These are phyloP conservation scores for Morpho deidamia DNA, from an alignment of 2,888 invertebrate genomes.

Conservation along the genomic window DNA sequence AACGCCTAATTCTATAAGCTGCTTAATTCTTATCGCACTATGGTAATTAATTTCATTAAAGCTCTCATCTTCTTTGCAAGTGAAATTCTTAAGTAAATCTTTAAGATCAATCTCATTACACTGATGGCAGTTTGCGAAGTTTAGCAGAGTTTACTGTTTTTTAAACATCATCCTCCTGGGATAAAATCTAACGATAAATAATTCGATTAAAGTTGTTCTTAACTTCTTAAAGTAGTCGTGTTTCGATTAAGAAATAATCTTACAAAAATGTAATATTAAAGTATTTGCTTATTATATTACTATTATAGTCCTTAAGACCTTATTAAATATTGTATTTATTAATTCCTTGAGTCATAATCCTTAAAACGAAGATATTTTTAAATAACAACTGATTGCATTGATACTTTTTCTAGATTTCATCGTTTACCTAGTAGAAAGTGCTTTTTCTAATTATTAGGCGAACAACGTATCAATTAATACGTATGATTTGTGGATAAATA, in stretches of 20 bases:
- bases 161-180: slow-evolving; percentile 28
- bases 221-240: neutral
- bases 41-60: slow-evolving; percentile 7
- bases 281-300: too few relatives aligned
- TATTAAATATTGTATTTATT: too few relatives aligned
- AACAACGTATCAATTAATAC: too few relatives aligned
- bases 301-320: too few relatives aligned
- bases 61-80: slow-evolving; percentile 5
- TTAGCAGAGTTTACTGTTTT: slow-evolving; percentile 33
- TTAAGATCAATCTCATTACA: slow-evolving; percentile 54
- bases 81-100: slow-evolving; percentile 35
- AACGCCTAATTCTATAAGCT: neutral
- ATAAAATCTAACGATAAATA: slow-evolving; percentile 32
- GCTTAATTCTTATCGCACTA: neutral
- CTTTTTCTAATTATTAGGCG: too few relatives aligned
- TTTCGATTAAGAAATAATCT: neutral
- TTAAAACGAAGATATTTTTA: too few relatives aligned
- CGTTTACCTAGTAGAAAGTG: too few relatives aligned
- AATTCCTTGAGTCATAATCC: too few relatives aligned
- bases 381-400: too few relatives aligned
- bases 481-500: too few relatives aligned
- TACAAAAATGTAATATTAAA: too few relatives aligned
- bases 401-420: too few relatives aligned
- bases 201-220: slow-evolving; percentile 26
- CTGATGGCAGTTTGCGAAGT: slow-evolving; percentile 41